Conservation (phyloP, 2,113 vertebrate species). For the Amphiprion percula region DNA sequence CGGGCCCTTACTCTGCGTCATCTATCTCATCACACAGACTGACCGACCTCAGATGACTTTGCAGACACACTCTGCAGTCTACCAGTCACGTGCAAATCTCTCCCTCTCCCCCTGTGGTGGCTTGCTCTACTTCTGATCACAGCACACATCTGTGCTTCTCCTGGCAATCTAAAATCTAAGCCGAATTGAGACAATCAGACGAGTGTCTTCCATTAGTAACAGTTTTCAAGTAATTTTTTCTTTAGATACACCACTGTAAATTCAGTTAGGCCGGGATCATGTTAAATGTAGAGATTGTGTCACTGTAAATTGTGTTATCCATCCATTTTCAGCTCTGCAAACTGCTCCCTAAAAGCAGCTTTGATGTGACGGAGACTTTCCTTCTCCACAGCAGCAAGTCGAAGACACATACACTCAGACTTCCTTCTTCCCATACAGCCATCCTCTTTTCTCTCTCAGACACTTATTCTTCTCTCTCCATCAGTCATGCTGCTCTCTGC, state of each 20-base stretch:
- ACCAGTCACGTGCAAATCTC: conserved; percentile 71
- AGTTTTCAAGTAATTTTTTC: conserved; percentile 16
- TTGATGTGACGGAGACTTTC: conserved; percentile 26
- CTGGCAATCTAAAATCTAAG: conserved; percentile 39
- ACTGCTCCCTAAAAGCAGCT: conserved; percentile 41
- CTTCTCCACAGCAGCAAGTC: conserved; percentile 7
- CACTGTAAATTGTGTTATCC: conserved; percentile 48
- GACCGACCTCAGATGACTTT: conserved; percentile 83
- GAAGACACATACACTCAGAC: conserved; percentile 17
- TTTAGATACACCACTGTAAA: conserved; percentile 20
- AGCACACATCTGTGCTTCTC: conserved; percentile 63
- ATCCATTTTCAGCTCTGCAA: conserved; percentile 43
- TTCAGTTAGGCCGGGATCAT: conserved; percentile 28
- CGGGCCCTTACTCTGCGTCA: conserved; percentile 60
- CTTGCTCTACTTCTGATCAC: conserved; percentile 69
- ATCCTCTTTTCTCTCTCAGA: conserved; percentile 28
- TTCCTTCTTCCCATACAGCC: conserved; percentile 16
- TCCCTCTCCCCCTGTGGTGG: conserved; percentile 57
- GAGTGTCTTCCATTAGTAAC: conserved; percentile 40
- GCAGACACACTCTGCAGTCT: conserved; percentile 82
- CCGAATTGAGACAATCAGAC: conserved; percentile 44
- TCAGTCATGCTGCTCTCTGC: conserved; percentile 34
- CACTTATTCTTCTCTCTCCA: conserved; percentile 40
- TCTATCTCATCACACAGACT: conserved; percentile 68
- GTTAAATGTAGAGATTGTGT: conserved; percentile 48